phyloP scores from a whole-genome alignment of 2,113 vertebrate species.

The Chionomys nivalis region DNA sequence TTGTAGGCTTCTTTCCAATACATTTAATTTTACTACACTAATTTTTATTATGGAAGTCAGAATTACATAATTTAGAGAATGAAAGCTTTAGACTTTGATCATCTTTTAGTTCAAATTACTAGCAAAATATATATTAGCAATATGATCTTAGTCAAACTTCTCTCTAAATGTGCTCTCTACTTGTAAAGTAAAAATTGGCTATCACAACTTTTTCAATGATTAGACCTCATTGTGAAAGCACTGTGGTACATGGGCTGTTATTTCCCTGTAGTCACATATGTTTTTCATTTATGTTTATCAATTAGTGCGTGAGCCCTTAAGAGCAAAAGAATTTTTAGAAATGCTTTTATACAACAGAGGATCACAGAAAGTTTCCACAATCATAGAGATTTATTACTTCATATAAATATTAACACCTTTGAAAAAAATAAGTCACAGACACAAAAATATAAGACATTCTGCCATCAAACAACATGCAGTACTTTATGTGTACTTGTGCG shows the following conservation, averaged over 20 bases:
- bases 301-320: not conserved
- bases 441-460: not conserved
- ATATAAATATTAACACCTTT: not conserved
- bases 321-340: not conserved
- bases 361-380: conserved; percentile 17
- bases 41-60: conserved; percentile 39
- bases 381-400: not conserved
- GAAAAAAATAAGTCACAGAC: not conserved
- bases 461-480: not conserved
- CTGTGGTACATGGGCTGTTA: not conserved
- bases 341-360: not conserved
- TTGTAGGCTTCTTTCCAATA: conserved; percentile 26
- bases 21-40: conserved; percentile 43
- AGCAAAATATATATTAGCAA: not conserved
- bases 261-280: not conserved
- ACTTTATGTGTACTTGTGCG: not conserved
- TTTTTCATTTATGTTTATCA: not conserved
- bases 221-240: conserved; percentile 11
- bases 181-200: not conserved
- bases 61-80: not conserved
- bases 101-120: conserved; percentile 31
- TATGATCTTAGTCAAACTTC: conserved; percentile 2
- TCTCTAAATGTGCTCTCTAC: not conserved
- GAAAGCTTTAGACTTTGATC: not conserved
- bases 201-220: not conserved